Evolutionary conservation across 2,888 invertebrate genomes (phyloP), one percentile per base, ranked within the genome.

Genomic region (Drosophila cognata): DNA sequence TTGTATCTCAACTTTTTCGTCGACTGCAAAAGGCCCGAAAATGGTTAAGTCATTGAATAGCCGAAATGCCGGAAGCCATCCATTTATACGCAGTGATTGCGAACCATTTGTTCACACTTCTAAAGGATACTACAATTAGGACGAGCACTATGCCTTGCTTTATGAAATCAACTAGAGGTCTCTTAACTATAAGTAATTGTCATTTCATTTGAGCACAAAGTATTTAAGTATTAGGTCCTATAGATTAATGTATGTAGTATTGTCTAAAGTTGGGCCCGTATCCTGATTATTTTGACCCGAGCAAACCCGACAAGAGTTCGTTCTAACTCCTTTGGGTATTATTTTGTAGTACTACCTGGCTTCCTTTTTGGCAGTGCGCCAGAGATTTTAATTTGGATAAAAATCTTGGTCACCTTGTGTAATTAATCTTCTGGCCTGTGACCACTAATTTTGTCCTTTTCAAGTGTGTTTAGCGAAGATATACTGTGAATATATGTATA

Each of bases 31-130:
- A 65, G 85, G 84, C 43, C 66, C 36, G 58, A 56, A 82, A 87
- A 67, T 76, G 84, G 84, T 82, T 77, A 85, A 82, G 74, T 85
- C 85, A 88, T 89, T 88, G 80, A 88, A 85, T 84, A 64, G 84
- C 71, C 78, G 66, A 79, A 84, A 84, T 69, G 75, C 59, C 50
- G 52, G 65, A 67, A 72, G 60, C 57, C 71, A 58, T 25, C 63
- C 61, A 55, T 67, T 71, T 53, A 57, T 51, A 60, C 21, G 78
- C 82, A 62, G 69, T 79, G 80, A 80, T 80, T 80, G 74, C 62
- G 46, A 33, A 16, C 46, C 71, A 61, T 65, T 68, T 64, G 51
- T 29, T 60, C 56, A 57, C 58, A 55, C 58, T 38, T 59, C 18
- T 2, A 53, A 35, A 35, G 33, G 29, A 59, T 48, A 46, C 57